These are phyloP conservation scores for Zonotrichia albicollis DNA, from an alignment of 2,797 vertebrate genomes.

Conservation along the genomic window DNA sequence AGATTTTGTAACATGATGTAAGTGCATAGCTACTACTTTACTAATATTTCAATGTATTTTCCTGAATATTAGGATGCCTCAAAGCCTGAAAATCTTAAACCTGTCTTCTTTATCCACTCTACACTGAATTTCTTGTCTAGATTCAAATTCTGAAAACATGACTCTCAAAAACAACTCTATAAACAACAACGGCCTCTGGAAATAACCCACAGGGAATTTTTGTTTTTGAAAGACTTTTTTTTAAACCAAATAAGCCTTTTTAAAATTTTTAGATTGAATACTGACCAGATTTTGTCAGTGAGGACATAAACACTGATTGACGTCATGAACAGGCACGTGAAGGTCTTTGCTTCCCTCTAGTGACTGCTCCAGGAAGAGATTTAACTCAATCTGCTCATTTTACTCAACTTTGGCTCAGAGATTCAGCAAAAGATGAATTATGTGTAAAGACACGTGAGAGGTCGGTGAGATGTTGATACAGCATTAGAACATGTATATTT, in stretches of 20 bases:
- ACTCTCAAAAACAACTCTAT: background rate
- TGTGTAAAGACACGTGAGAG: background rate
- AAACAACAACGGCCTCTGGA: background rate
- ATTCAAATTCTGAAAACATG: background rate
- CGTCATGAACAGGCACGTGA: background rate
- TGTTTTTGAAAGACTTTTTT: fast-evolving
- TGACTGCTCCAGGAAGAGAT: slow-evolving; percentile 23
- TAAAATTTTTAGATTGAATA: background rate
- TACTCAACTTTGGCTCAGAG: background rate
- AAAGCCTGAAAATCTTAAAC: background rate
- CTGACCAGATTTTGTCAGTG: background rate
- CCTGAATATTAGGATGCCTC: background rate
- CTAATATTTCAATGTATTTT: background rate
- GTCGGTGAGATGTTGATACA: background rate
- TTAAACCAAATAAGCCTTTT: background rate
- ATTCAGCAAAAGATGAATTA: background rate
- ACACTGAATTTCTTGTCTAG: background rate
- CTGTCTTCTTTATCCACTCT: background rate
- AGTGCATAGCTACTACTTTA: background rate
- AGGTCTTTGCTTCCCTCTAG: slow-evolving; percentile 66
- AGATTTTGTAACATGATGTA: background rate
- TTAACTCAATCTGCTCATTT: background rate
- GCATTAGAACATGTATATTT: background rate
- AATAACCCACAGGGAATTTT: background rate
- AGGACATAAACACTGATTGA: background rate